Evolutionary conservation across 2,888 invertebrate genomes (phyloP).

Genomic region (Heliconius sara): DNA sequence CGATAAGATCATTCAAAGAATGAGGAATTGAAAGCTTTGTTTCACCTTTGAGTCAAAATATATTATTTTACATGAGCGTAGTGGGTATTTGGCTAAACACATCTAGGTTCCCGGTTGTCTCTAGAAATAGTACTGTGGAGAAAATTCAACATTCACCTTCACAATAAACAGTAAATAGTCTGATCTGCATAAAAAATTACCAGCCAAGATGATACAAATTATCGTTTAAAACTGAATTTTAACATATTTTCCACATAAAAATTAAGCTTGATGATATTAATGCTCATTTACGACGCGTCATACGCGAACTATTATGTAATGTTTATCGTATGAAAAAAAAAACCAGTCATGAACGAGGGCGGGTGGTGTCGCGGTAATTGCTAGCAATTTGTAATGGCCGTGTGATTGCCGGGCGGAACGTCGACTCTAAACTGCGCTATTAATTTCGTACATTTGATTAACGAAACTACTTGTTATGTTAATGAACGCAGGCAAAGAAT

Average conservation of each 20-base stretch:
- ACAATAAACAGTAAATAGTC: not conserved
- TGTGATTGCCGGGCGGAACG: slow-evolving; percentile 81
- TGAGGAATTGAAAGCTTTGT: slow-evolving; percentile 75
- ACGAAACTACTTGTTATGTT: slow-evolving; percentile 84
- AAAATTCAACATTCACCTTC: not conserved
- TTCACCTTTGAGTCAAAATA: slow-evolving; percentile 65
- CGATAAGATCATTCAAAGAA: slow-evolving; percentile 80
- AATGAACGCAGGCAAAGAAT: slow-evolving; percentile 82
- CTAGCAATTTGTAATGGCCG: slow-evolving; percentile 81
- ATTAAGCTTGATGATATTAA: slow-evolving; percentile 45
- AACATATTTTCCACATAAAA: slow-evolving; percentile 29
- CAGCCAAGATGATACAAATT: slow-evolving; percentile 23
- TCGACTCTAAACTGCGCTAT: slow-evolving; percentile 81
- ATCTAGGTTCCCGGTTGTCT: not conserved
- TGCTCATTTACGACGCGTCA: slow-evolving; percentile 48
- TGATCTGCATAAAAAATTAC: not conserved
- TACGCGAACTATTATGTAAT: slow-evolving; percentile 56
- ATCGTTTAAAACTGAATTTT: slow-evolving; percentile 12
- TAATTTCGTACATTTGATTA: slow-evolving; percentile 84
- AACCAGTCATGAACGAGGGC: slow-evolving; percentile 63
- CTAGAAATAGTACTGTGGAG: not conserved
- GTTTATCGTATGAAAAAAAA: slow-evolving; percentile 57
- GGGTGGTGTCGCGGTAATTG: slow-evolving; percentile 75
- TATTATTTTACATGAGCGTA: slow-evolving; percentile 16
- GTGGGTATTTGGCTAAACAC: not conserved